Evolutionary conservation across 1,140 invertebrate genomes (phyloP).

Genomic region (Cotesia glomerata): DNA sequence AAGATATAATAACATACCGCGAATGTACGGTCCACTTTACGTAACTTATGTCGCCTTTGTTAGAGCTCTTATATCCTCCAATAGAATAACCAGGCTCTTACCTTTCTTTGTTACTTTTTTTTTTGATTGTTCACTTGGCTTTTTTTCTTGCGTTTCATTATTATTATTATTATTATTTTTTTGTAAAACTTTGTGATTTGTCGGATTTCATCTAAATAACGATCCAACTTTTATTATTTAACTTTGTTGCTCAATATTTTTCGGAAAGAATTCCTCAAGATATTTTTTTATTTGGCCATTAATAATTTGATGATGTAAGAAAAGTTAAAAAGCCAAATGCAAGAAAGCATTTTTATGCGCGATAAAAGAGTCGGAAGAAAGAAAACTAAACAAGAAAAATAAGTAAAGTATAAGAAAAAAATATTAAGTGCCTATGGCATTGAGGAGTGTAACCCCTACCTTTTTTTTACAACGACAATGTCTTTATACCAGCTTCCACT

Average conservation of each 20-base stretch:
- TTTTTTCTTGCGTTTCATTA: too few relatives aligned
- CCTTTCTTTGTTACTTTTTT: background rate
- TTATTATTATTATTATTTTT: too few relatives aligned
- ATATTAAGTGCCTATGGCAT: slow-evolving; percentile 7
- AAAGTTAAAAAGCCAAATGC: slow-evolving; percentile 2
- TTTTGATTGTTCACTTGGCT: background rate
- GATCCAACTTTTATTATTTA: too few relatives aligned
- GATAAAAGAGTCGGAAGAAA: background rate
- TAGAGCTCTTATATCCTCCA: background rate
- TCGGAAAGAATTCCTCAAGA: too few relatives aligned
- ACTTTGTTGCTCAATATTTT: too few relatives aligned
- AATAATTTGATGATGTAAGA: background rate
- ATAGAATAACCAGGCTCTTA: background rate
- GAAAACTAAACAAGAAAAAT: background rate
- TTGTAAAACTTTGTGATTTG: too few relatives aligned
- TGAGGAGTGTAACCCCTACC: background rate
- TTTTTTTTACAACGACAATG: slow-evolving; percentile 26
- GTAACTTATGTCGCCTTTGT: slow-evolving; percentile 27
- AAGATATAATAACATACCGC: slow-evolving; percentile 7
- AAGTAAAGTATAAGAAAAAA: background rate
- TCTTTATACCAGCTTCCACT: slow-evolving; percentile 19
- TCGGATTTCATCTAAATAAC: too few relatives aligned
- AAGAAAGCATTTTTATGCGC: slow-evolving; percentile 4
- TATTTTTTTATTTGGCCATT: too few relatives aligned
- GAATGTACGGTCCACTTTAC: slow-evolving; percentile 9